A percentile compares a stretch with the other conserved stretches of the same genome.
Evolutionary conservation across 2,797 vertebrate genomes (phyloP).

Genomic region (Pseudochromis fuscus): DNA sequence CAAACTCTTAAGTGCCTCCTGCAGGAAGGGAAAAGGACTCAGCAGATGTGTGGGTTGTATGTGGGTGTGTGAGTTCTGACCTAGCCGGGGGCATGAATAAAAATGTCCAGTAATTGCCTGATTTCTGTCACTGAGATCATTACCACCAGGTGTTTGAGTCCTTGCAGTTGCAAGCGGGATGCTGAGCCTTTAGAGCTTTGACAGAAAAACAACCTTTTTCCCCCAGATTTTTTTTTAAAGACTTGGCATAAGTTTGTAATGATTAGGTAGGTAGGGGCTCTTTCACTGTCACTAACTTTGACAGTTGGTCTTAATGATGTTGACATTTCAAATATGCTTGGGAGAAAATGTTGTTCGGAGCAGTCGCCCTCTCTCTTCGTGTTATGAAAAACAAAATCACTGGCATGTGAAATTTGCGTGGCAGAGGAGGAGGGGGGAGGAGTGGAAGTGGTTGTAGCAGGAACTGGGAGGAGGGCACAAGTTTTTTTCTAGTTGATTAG

Average conservation of each 20-base stretch:
- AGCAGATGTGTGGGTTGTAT: neutral
- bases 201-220: slow-evolving; percentile 56
- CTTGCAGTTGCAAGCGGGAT: slow-evolving; percentile 8
- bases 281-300: slow-evolving; percentile 60
- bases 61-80: slow-evolving; percentile 49
- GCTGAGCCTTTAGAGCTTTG: slow-evolving; percentile 32
- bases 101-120: slow-evolving; percentile 65
- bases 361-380: slow-evolving; percentile 54
- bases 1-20: slow-evolving; percentile 16
- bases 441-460: slow-evolving; percentile 43
- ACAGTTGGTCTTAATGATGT: slow-evolving; percentile 77
- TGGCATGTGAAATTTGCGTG: slow-evolving; percentile 74
- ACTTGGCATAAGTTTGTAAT: slow-evolving; percentile 55
- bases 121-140: slow-evolving; percentile 61
- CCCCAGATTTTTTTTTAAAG: slow-evolving; percentile 24
- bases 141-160: slow-evolving; percentile 54
- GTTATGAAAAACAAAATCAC: slow-evolving; percentile 70
- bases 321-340: slow-evolving; percentile 79
- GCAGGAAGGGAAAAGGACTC: slow-evolving; percentile 9
- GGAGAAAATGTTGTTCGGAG: slow-evolving; percentile 68
- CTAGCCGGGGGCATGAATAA: slow-evolving; percentile 72
- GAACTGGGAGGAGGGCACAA: slow-evolving; percentile 62
- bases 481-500: slow-evolving; percentile 78
- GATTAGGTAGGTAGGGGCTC: slow-evolving; percentile 45
- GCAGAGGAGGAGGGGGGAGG: slow-evolving; percentile 16